Conservation (phyloP, 1,140 invertebrate species). For the Cephus cinctus region DNA sequence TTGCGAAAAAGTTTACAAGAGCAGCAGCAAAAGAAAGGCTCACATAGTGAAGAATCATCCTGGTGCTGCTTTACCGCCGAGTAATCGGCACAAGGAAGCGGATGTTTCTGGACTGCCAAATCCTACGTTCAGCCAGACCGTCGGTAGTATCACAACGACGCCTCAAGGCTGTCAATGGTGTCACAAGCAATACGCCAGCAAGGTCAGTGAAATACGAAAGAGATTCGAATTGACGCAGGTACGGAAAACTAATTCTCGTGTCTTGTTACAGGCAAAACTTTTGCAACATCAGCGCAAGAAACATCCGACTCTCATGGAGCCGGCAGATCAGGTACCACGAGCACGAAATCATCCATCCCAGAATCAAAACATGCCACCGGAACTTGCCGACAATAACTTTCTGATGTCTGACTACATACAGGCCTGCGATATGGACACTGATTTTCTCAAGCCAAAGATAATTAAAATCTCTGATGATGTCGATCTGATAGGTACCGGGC, state of each 20-base stretch:
- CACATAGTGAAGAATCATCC: slow-evolving; percentile 87
- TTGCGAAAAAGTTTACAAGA: slow-evolving; percentile 82
- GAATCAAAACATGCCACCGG: slow-evolving; percentile 40
- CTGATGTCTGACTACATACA: slow-evolving; percentile 38
- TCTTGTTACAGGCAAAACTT: slow-evolving; percentile 63
- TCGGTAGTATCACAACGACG: slow-evolving; percentile 71
- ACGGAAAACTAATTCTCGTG: not conserved
- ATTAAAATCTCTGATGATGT: slow-evolving; percentile 38
- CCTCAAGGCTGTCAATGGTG: slow-evolving; percentile 80
- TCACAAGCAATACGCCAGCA: slow-evolving; percentile 81
- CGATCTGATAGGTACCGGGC: slow-evolving; percentile 31
- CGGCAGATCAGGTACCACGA: slow-evolving; percentile 49
- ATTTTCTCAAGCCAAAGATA: slow-evolving; percentile 38
- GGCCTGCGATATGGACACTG: slow-evolving; percentile 25
- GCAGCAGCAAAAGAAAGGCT: slow-evolving; percentile 80
- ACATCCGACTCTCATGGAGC: slow-evolving; percentile 59
- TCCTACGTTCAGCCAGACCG: slow-evolving; percentile 68
- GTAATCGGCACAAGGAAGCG: slow-evolving; percentile 58
- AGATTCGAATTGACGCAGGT: not conserved
- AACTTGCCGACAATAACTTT: slow-evolving; percentile 34
- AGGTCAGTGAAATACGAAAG: slow-evolving; percentile 41
- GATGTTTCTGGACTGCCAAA: slow-evolving; percentile 58
- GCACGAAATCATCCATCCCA: slow-evolving; percentile 44
- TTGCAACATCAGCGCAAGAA: slow-evolving; percentile 80
- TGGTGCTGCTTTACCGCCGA: slow-evolving; percentile 68